Conservation (phyloP, 2,113 vertebrate genomes). For the Hiodon alosoides region DNA sequence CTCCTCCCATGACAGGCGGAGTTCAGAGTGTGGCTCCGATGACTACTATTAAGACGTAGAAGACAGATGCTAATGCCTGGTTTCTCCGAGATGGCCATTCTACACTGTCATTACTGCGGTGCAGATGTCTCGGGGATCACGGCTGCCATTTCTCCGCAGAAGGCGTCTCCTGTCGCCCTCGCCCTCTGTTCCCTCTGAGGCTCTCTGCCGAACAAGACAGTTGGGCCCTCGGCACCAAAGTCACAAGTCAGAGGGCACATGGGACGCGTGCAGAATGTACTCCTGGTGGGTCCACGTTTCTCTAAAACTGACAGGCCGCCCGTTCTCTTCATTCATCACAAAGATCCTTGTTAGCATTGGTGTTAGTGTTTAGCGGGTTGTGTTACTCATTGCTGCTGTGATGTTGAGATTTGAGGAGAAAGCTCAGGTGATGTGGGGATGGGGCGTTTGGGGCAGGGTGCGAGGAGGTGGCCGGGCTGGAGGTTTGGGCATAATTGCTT, state of each 20-base stretch:
- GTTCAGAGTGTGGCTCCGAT: conserved; percentile 49
- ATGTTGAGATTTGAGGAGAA: neutral
- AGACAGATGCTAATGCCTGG: conserved; percentile 61
- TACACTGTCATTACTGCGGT: conserved; percentile 61
- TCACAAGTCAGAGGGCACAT: too few relatives aligned
- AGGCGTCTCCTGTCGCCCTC: neutral
- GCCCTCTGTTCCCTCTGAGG: conserved; percentile 2
- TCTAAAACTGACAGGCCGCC: too few relatives aligned
- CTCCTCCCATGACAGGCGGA: conserved; percentile 34
- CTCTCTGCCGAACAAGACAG: neutral
- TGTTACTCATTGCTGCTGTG: too few relatives aligned
- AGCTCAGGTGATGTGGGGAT: neutral
- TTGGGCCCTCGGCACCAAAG: too few relatives aligned
- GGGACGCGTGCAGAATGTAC: too few relatives aligned
- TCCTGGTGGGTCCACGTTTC: neutral
- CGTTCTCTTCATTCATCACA: neutral
- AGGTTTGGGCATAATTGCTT: conserved; percentile 37
- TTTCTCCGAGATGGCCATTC: conserved; percentile 59
- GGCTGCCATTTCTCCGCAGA: neutral
- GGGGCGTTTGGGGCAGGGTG: too few relatives aligned
- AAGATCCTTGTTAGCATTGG: too few relatives aligned
- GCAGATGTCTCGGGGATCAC: conserved; percentile 61
- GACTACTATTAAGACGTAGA: conserved; percentile 65
- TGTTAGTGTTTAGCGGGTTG: too few relatives aligned
- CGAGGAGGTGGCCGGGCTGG: too few relatives aligned